Conservation (phyloP, 2,888 invertebrate species). For the Timema podura region DNA sequence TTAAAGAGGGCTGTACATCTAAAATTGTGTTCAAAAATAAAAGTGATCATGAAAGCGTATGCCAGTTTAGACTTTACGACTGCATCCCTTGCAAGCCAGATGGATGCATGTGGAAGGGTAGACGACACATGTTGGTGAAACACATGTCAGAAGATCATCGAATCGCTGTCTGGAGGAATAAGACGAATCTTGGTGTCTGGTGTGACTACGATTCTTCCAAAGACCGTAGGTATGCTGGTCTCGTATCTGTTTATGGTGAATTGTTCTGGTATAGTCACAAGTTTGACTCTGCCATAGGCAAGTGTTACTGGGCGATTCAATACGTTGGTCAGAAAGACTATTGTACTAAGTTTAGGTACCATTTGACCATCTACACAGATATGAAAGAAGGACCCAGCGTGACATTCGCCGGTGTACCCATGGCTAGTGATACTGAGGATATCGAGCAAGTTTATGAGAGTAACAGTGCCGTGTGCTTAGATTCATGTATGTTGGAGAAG, state of each 20-base stretch:
- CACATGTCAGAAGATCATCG: slow-evolving; percentile 13
- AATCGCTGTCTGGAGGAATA: slow-evolving; percentile 9
- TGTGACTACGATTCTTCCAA: slow-evolving; percentile 12
- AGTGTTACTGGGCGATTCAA: slow-evolving; percentile 1
- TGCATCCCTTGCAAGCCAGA: slow-evolving; percentile 8
- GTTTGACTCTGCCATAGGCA: background rate
- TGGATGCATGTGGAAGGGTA: background rate
- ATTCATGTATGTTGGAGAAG: slow-evolving; percentile 6
- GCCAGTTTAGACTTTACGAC: background rate
- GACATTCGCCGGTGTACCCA: slow-evolving; percentile 8
- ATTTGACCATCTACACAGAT: background rate
- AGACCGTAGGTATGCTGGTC: slow-evolving; percentile 10
- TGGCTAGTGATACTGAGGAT: background rate
- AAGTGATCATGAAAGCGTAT: background rate
- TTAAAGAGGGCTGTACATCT: background rate
- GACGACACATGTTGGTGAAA: background rate
- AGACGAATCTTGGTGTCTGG: slow-evolving; percentile 11
- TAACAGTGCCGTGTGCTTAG: background rate
- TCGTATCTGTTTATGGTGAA: slow-evolving; percentile 3
- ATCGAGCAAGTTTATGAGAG: slow-evolving; percentile 1
- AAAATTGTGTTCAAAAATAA: background rate
- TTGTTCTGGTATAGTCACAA: slow-evolving; percentile 10
- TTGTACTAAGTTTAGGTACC: slow-evolving; percentile 3
- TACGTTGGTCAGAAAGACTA: background rate
- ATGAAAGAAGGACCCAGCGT: slow-evolving; percentile 1